These are phyloP conservation scores for Cettia cetti DNA, from an alignment of 2,113 vertebrate species.

Conservation along the genomic window DNA sequence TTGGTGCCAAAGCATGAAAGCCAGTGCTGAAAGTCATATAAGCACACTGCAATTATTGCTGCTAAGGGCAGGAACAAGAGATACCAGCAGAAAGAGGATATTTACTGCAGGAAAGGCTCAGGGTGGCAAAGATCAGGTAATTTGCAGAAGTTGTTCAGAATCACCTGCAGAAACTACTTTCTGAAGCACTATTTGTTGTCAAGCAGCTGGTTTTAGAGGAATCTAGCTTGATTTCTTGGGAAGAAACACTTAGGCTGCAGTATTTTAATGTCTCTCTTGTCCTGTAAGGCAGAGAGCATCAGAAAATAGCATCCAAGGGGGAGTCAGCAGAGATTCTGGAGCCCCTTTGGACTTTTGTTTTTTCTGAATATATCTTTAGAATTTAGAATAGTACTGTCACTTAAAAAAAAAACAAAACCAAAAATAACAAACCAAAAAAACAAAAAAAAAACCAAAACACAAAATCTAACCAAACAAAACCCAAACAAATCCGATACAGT, in stretches of 20 bases:
- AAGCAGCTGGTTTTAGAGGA: neutral
- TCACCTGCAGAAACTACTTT: neutral
- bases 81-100: neutral
- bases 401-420: neutral
- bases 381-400: neutral
- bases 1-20: neutral
- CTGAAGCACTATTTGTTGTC: neutral
- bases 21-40: neutral
- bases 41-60: neutral
- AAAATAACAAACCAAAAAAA: neutral
- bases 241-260: neutral
- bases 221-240: neutral
- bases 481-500: neutral
- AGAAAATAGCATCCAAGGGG: neutral
- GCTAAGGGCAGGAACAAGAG: neutral
- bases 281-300: neutral
- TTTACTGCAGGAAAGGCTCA: neutral
- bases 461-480: neutral
- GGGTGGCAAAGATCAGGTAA: neutral
- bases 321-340: neutral
- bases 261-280: neutral
- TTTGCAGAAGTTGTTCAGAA: neutral
- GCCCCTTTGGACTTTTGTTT: neutral
- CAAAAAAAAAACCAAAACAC: too few relatives aligned
- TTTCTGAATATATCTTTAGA: neutral